Conservation (phyloP, 64 coral and sea anemone genomes). For the Anthopleura sola region DNA sequence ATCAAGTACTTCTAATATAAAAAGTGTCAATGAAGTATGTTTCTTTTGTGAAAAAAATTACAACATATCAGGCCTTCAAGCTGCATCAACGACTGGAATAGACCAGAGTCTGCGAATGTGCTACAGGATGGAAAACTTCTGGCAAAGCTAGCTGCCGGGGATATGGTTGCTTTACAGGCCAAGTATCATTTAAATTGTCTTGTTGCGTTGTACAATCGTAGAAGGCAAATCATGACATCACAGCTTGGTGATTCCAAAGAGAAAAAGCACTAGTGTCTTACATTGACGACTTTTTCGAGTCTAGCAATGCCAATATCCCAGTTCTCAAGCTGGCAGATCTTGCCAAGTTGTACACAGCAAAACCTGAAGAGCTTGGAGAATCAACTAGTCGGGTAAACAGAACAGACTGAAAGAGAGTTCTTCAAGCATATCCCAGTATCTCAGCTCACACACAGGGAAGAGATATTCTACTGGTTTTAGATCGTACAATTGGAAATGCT, state of each 20-base stretch:
- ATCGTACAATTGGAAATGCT: no score
- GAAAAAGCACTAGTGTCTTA: neutral
- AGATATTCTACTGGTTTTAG: no score
- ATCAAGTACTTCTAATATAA: neutral
- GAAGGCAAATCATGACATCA: conserved; percentile 8
- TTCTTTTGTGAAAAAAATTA: conserved; percentile 22
- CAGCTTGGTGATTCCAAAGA: neutral
- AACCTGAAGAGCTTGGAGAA: neutral
- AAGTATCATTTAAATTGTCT: conserved; percentile 46
- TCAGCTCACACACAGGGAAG: no score
- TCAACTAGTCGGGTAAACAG: no score
- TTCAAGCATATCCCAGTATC: no score
- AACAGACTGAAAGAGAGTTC: no score
- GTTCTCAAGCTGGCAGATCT: conserved; percentile 20
- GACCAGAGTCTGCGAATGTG: conserved; percentile 26
- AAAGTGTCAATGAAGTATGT: no score
- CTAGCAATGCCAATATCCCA: neutral
- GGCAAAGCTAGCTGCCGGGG: conserved; percentile 43
- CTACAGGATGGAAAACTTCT: conserved; percentile 25
- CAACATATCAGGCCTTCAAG: neutral
- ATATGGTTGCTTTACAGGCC: conserved; percentile 58
- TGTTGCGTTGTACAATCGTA: conserved; percentile 31
- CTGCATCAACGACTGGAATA: conserved; percentile 14
- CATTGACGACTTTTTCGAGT: conserved; percentile 28
- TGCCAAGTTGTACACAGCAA: conserved; percentile 12